Evolutionary conservation across 2,888 invertebrate genomes (phyloP).

Genomic region (Cheilosia soror): DNA sequence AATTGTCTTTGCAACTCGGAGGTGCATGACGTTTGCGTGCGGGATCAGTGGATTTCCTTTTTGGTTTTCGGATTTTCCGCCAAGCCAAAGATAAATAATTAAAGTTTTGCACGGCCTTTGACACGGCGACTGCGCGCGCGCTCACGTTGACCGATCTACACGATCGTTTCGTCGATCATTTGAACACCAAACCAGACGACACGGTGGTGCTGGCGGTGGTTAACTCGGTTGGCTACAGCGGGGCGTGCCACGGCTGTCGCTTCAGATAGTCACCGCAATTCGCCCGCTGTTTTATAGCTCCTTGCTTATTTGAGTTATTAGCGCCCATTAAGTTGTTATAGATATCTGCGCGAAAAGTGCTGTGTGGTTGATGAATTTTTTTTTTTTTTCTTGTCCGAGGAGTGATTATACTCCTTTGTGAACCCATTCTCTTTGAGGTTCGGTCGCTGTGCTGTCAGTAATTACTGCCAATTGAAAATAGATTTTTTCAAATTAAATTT

Average conservation of each 20-base stretch:
- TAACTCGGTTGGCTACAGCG: neutral
- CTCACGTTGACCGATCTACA: conserved; percentile 45
- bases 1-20: conserved; percentile 59
- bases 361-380: neutral
- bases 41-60: conserved; percentile 40
- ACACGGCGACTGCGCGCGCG: conserved; percentile 35
- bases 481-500: conserved; percentile 73
- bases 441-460: conserved; percentile 33
- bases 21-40: conserved; percentile 35
- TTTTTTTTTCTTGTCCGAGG: conserved; percentile 8
- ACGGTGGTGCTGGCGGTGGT: neutral
- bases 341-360: conserved; percentile 31
- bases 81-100: conserved; percentile 64
- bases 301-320: conserved; percentile 68
- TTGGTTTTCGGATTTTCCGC: neutral
- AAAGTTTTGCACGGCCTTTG: conserved; percentile 73
- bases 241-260: conserved; percentile 52
- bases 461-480: conserved; percentile 72
- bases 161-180: conserved; percentile 54
- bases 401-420: conserved; percentile 37
- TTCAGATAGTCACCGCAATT: conserved; percentile 39
- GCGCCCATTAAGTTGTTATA: conserved; percentile 70
- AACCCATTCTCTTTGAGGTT: conserved; percentile 12
- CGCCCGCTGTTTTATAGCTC: conserved; percentile 50
- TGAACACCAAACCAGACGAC: conserved; percentile 18